Evolutionary conservation across 30 jellyfish, hydroid and myxozoan species (phyloP).

Genomic region (Pseudorhiza aurosa): DNA sequence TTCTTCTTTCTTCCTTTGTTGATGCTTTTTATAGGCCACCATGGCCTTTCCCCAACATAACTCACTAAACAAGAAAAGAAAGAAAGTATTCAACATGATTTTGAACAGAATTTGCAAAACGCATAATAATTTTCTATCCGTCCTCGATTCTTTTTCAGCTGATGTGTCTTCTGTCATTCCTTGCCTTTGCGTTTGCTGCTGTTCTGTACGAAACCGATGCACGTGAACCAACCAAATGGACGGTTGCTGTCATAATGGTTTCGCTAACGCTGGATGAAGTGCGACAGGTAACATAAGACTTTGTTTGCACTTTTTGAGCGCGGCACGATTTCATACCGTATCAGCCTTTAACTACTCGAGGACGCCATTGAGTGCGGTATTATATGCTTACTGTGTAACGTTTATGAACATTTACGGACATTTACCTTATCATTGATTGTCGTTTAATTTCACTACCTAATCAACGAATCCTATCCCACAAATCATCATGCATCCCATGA

Average conservation of each 20-base stretch:
- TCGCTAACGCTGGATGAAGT: conserved; percentile 50
- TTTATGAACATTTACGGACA: too few relatives aligned
- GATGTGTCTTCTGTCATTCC: conserved; percentile 12
- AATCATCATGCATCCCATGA: too few relatives aligned
- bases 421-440: too few relatives aligned
- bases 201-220: conserved; percentile 1
- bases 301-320: background rate
- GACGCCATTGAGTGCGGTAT: too few relatives aligned
- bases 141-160: background rate
- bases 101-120: too few relatives aligned
- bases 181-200: conserved; percentile 16
- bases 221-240: conserved; percentile 28
- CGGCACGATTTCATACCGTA: background rate
- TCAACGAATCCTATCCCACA: too few relatives aligned
- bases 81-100: too few relatives aligned
- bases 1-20: background rate
- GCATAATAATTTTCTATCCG: background rate
- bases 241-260: conserved; percentile 4
- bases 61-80: too few relatives aligned
- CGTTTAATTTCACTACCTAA: too few relatives aligned
- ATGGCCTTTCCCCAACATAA: too few relatives aligned
- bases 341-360: too few relatives aligned
- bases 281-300: conserved; percentile 47
- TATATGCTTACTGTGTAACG: too few relatives aligned
- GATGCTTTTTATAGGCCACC: background rate